phyloP scores from a whole-genome alignment of 2,888 invertebrate genomes.

The Cephus nigrinus region DNA sequence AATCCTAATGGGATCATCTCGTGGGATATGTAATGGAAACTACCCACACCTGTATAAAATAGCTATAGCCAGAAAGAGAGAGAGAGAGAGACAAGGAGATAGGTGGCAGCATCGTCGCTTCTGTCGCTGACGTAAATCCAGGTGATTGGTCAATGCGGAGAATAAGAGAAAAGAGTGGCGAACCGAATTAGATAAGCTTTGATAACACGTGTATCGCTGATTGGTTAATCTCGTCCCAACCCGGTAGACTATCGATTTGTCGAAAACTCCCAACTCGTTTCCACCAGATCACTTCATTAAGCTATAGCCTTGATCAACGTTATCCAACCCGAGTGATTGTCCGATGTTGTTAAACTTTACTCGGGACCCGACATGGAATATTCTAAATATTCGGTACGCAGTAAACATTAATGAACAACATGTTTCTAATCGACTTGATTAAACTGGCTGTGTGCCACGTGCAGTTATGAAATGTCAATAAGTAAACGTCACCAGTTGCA shows the following conservation, averaged over 20 bases:
- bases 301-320: not conserved
- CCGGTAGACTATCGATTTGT: constrained; percentile 32
- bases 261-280: constrained; percentile 34
- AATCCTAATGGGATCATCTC: constrained; percentile 22
- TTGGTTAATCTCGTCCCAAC: constrained; percentile 40
- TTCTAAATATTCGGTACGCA: no score
- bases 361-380: no score
- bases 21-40: not conserved
- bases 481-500: no score
- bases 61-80: not conserved
- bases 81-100: not conserved
- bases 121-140: not conserved
- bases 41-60: not conserved
- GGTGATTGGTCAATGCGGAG: not conserved
- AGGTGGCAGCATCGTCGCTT: not conserved
- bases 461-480: no score
- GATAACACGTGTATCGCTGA: constrained; percentile 55
- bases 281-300: constrained; percentile 32
- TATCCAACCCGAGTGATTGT: no score
- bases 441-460: no score
- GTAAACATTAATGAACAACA: no score
- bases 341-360: no score
- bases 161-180: not conserved
- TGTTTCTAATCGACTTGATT: no score
- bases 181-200: constrained; percentile 31